Evolutionary conservation across 2,113 vertebrate genomes (phyloP), one percentile per base, ranked within the genome.

Genomic region (Dicentrarchus labrax): DNA sequence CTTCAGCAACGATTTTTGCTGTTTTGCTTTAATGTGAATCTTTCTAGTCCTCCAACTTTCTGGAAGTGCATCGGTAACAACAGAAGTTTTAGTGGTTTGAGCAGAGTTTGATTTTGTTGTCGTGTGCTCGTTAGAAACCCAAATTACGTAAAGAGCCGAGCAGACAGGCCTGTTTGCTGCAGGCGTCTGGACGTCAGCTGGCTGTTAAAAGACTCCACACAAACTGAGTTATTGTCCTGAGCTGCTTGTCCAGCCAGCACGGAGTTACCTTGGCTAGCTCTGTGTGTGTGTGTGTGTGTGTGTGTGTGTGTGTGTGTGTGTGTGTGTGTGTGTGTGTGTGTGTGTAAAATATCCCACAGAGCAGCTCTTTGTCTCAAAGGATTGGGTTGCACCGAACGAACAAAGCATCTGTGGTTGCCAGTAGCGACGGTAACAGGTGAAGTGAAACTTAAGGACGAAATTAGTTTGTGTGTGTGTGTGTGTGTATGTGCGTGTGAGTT

Each of bases 321-420:
- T 70, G 75, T 74, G 80, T 82, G 62, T 71, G 51, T 72, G 53
- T 66, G 61, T 73, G 66, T 73, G 75, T 82, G 75, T 84, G 39
- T 69, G 45, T 76, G 69, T 51, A 11, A 80, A 78, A 76, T 77
- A 78, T 86, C 90, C 89, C 87, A 92, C 91, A 92, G 93, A 90
- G 93, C 41, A 3, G 16, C 36, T 84, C 90, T 93, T 94, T 93
- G 93, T 93, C 82, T 93, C 78, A 69, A 30, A 80, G 89, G 83
- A 92, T 89, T 74, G 85, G 59, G 91, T 92, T 92, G 73, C 86
- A 41, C 59, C 24, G 53, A 69, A 77, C 0, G 50, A 82, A 92
- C 88, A 91, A 92, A 91, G 88, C 87, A 74, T 86, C 76, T 39
- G 21, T 62, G 85, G 92, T 94, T 92, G 87, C 90, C 82, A 62